Evolutionary conservation across 2,888 invertebrate species (phyloP), one percentile per base, ranked within the genome.

Genomic region (Magallana nippona): DNA sequence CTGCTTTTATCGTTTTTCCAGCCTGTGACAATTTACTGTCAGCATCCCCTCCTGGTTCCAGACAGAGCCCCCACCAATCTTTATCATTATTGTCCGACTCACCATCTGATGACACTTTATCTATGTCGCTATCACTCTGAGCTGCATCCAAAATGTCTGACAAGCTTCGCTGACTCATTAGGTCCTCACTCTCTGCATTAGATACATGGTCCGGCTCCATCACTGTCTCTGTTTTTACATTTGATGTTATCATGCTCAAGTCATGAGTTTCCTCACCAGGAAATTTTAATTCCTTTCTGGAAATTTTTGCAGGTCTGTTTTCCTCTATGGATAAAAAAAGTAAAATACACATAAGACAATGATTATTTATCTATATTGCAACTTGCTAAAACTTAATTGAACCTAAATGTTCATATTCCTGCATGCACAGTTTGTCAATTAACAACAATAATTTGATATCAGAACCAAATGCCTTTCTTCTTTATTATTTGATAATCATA

Each of bases 61-160:
- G 32, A 32, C 22, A 2, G 3, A 19, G 19, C 5, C 22, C 71
- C 22, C 19, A 15, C 32, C 71, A 15, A 15, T 71, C 71, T 15
- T 71, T 32, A 2, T 71, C 19, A 19, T 79, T 56, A 17, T 32
- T 55, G 1, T 81, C 62, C n/a, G 55, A 79, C 10, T 58, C 62
- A 10, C 58, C 55, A 44, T 81, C 78, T 0, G 63, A 60, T 5
- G 71, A 55, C 2, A 58, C 55, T 27, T 57, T 56, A 62, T 81
- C 81, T 63, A 81, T 81, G 13, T 84, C 78, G 58, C 84, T 84
- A n/a, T 84, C 84, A 81, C 84, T 81, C 55, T 62, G 58, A 17
- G 2, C 84, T 55, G 79, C 62, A 55, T 81, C 84, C 57, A 84
- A 60, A 58, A 84, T 84, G n/a, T 81, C 78, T 15, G 81, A 84